phyloP scores from a whole-genome alignment of 2,113 vertebrate genomes.

The Cynoglossus semilaevis region DNA sequence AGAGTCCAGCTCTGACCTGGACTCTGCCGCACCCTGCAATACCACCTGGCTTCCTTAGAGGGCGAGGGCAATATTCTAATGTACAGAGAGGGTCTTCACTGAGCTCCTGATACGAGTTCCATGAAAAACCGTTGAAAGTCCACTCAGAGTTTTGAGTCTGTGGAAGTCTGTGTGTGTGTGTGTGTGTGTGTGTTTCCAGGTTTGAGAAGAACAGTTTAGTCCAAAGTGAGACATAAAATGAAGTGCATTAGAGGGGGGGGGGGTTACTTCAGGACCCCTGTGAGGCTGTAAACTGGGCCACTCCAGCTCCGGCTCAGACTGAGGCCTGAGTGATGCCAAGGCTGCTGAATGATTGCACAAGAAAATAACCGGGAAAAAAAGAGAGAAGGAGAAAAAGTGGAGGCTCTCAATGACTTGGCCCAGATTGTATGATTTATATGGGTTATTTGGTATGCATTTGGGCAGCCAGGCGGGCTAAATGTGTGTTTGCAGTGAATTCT shows the following conservation, averaged over 20 bases:
- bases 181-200: not conserved
- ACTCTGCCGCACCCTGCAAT: constrained; percentile 1
- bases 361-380: constrained; percentile 63
- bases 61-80: constrained; percentile 11
- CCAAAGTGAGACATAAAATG: constrained; percentile 58
- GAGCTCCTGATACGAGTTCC: too few species aligned
- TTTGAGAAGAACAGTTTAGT: constrained; percentile 60
- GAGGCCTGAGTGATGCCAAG: constrained; percentile 57
- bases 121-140: too few species aligned
- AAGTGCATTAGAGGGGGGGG: constrained; percentile 56
- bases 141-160: constrained; percentile 19
- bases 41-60: constrained; percentile 20
- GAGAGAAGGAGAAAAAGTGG: constrained; percentile 42
- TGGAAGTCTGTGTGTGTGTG: constrained; percentile 19
- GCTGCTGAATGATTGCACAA: constrained; percentile 58
- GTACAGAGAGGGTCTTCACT: constrained; percentile 26
- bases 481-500: constrained; percentile 66
- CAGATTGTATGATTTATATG: constrained; percentile 75
- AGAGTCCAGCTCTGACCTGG: constrained; percentile 12
- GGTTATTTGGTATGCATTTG: constrained; percentile 72
- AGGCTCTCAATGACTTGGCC: constrained; percentile 70
- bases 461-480: constrained; percentile 64
- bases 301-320: constrained; percentile 26
- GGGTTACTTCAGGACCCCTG: constrained; percentile 60
- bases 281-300: constrained; percentile 66